Base-by-base conservation (phyloP, 2,888 invertebrate species). In the Apamea sordens region DNA sequence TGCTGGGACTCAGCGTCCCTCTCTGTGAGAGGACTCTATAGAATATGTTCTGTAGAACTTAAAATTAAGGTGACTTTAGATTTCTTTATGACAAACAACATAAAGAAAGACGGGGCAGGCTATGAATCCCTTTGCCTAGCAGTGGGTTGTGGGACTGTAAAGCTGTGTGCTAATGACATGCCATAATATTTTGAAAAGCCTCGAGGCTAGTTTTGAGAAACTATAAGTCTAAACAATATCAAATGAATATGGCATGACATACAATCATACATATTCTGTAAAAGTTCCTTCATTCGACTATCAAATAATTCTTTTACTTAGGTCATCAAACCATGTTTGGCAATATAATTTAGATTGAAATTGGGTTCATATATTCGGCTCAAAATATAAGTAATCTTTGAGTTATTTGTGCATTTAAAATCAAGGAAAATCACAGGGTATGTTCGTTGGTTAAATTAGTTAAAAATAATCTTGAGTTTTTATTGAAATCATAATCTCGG, bases 361-460 rank as follows among this genome's bases (percentile, higher is more conserved):
- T 71, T 79, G 21, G 47, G 56, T 71, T 71, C 13, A 28, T 28
- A 21, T 47, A 65, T 69, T 80, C 21, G 8, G 32, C 53, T 67
- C 1, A 68, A 59, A 77, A 41, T 63, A 28, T 36, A 6, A 78
- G 15, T 69, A n/a, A 67, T 70, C 13, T 56, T 73, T 65, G 32
- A 65, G 77, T 76, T 63, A 65, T 79, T 77, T 69, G 47, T 77
- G 81, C 84, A 86, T 86, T 84, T 86, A 68, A 72, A 81, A 86
- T 81, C 72, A n/a, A 77, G 76, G 76, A 77, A 73, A 86, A 59
- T 77, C 79, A 79, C 85, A 86, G 86, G 79, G 86, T 86, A 82
- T 53, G 73, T 72, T 81, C 53, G 68, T 76, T 77, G 64, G 70
- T 67, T 63, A 53, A 80, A 53, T 73, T 59, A 36, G n/a, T 76